Conservation (phyloP, 92 coral and sea anemone genomes). For the Paramuricea clavata region DNA sequence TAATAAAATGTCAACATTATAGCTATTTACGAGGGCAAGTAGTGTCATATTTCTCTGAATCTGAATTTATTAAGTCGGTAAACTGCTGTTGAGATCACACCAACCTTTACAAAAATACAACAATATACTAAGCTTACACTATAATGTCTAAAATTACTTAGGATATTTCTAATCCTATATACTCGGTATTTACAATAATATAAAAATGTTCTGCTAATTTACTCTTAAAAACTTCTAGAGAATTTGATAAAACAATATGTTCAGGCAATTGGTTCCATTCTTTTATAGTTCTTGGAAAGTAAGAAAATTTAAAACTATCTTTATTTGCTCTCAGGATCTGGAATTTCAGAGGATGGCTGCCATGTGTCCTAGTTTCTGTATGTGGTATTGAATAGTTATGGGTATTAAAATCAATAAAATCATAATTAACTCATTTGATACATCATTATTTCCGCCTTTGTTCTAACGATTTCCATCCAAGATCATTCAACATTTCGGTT, state of each 20-base stretch:
- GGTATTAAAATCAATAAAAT: not conserved
- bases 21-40: too few species aligned
- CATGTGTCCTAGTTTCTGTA: not conserved
- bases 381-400: not conserved
- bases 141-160: too few species aligned
- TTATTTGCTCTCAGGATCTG: not conserved
- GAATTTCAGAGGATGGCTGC: not conserved
- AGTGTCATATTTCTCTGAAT: too few species aligned
- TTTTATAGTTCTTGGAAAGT: not conserved
- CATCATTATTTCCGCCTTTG: constrained; percentile 27
- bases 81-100: not conserved
- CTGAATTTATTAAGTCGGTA: not conserved
- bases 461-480: constrained; percentile 42
- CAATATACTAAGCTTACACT: too few species aligned
- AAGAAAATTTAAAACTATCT: not conserved
- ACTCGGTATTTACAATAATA: too few species aligned
- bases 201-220: not conserved
- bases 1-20: too few species aligned
- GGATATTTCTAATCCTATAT: too few species aligned
- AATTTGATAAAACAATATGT: not conserved
- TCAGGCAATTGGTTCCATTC: not conserved
- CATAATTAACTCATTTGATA: constrained; percentile 20
- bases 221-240: not conserved
- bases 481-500: constrained; percentile 36
- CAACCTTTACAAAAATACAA: not conserved